Evolutionary conservation across 1,140 invertebrate species (phyloP), one percentile per base, ranked within the genome.

Genomic region (Leptinotarsa texana): DNA sequence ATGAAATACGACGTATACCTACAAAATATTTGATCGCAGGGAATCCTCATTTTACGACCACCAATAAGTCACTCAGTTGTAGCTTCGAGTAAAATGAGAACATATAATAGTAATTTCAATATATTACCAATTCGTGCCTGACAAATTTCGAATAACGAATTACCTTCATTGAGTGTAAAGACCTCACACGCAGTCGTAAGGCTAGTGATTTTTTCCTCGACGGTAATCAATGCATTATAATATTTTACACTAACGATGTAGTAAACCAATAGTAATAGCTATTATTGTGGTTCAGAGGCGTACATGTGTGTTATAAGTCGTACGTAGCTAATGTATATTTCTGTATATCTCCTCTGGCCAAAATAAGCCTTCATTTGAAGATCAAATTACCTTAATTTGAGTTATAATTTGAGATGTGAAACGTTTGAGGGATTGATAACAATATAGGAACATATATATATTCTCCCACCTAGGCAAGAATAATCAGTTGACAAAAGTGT

Each of bases 261-360:
- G 65, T 17, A 67, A 67, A 67, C 65, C 24, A 67, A 67, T 67
- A 67, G 65, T 67, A 67, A 67, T 42, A 67, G 65, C 42, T 67
- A 67, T 67, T 67, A 67, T 42, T 67, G 42, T 67, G 42, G 13
- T 67, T 24, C 65, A 57, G 51, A 17, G 51, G 51, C 51, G 51
- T 57, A n/a, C 4, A 4, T 27, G 24, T 5, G 24, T 27, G 4
- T 27, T 27, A 27, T 27, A 27, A 27, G 4, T 27, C 4, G 4
- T 33, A 33, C 33, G 33, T 42, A 42, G 2, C 8, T 42, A 42
- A 42, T 42, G 33, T 42, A 42, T 42, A 11, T 11, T 42, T 42
- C 8, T 42, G 33, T 33, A 33, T 6, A 11, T 42, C 8, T 42
- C 33, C 6, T 42, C 8, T 0, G 3, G 11, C 33, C 33, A 11